phyloP scores from a whole-genome alignment of 2,888 invertebrate genomes.

The Volucella zonaria region DNA sequence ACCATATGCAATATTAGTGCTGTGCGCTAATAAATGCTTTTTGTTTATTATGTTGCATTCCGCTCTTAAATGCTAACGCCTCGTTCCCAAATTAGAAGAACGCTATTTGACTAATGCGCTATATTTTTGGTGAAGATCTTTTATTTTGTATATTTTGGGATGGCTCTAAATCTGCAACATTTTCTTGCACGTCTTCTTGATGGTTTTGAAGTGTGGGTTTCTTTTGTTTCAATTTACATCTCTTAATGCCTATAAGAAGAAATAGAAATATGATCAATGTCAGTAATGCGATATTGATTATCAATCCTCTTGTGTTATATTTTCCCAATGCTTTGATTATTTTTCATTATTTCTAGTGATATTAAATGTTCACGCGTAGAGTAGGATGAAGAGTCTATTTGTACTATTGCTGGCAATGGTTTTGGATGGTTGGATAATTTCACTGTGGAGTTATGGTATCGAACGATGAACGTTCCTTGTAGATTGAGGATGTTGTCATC shows the following conservation, averaged over 20 bases:
- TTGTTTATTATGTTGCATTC: neutral
- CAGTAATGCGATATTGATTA: neutral
- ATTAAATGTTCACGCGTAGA: constrained; percentile 1
- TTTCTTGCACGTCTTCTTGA: neutral
- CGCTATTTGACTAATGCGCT: neutral
- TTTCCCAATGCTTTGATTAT: neutral
- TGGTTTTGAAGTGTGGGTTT: neutral
- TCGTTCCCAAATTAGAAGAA: neutral
- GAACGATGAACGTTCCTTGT: constrained; percentile 3
- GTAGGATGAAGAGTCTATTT: neutral
- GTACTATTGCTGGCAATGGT: constrained; percentile 18
- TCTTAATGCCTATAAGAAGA: neutral
- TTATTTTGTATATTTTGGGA: neutral
- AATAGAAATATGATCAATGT: neutral
- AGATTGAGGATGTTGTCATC: constrained; percentile 6
- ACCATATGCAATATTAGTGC: too few relatives aligned
- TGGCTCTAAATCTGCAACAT: neutral
- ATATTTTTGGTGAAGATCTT: neutral
- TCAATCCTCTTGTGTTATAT: neutral
- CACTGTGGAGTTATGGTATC: constrained; percentile 8
- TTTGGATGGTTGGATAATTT: neutral
- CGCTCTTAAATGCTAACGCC: neutral
- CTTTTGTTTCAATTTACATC: neutral
- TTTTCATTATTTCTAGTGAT: constrained; percentile 2
- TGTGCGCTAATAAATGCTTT: neutral